phyloP scores from a whole-genome alignment of 2,888 invertebrate genomes.

The Homarus gammarus region DNA sequence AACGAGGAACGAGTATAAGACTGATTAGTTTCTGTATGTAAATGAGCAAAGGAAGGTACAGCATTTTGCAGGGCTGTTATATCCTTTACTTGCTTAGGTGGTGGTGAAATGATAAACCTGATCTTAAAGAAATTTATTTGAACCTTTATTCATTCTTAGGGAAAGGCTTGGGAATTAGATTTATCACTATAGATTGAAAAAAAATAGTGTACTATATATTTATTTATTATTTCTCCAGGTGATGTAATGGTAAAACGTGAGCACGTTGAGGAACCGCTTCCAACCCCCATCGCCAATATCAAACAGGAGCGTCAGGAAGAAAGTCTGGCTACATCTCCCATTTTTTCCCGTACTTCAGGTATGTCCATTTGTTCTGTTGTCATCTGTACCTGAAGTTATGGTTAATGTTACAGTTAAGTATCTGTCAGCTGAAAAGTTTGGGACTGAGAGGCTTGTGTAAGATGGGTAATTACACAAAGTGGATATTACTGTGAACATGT shows the following conservation, averaged over 20 bases:
- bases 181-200: neutral
- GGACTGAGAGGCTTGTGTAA: too few species aligned
- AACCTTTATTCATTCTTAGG: neutral
- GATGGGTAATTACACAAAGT: too few species aligned
- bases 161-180: neutral
- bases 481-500: too few species aligned
- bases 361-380: too few species aligned
- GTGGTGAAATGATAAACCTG: neutral
- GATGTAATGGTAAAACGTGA: slow-evolving; percentile 35
- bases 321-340: neutral
- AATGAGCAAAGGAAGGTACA: too few species aligned
- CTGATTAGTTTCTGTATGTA: too few species aligned
- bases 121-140: neutral
- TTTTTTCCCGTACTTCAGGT: slow-evolving; percentile 32
- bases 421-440: too few species aligned
- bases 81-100: neutral
- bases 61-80: neutral
- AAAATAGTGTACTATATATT: neutral
- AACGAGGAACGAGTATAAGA: too few species aligned
- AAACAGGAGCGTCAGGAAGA: slow-evolving; percentile 55
- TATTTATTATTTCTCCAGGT: neutral
- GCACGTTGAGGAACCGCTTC: slow-evolving; percentile 29
- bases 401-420: too few species aligned
- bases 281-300: slow-evolving; percentile 26
- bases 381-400: too few species aligned